Evolutionary conservation across 2,113 vertebrate genomes (phyloP), one percentile per base, ranked within the genome.

Genomic region (Ovibos moschatus): DNA sequence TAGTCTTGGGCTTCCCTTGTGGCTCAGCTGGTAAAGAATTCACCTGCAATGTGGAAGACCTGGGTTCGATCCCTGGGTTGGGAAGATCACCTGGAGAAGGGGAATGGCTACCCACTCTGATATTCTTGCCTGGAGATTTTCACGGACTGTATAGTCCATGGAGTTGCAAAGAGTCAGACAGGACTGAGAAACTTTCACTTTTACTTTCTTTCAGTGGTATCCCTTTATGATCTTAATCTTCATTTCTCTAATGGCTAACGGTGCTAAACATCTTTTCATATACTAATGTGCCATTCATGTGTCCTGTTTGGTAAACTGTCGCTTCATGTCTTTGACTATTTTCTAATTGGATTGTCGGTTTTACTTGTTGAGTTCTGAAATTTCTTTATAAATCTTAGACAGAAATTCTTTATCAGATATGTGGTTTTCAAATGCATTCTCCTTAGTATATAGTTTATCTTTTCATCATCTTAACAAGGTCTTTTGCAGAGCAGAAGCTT

Each of bases 311-410:
- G 81, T 85, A 53, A 93, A 93, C 27, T 86, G 23, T 50, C 30
- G 36, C 53, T 87, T 87, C 5, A 62, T 78, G 23, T 60, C 12
- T 51, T 51, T 78, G 92, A 6, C 16, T 87, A 93, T 28, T 51
- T 76, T 93, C 33, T 50, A 50, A 30, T 40, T 60, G 83, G 25
- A 62, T 40, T 74, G 43, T 93, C 7, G 25, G 51, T 43, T 60
- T 87, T 62, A n/a, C 30, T 28, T 78, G 10, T 55, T 89, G 76
- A 88, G 28, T 67, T 79, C 64, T 81, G 86, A 89, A 40, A 57
- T 89, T 89, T 67, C 76, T 89, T 82, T 82, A 82, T 94, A 81
- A 82, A 67, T 94, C 81, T 81, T 94, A 89, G n/a, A 67, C 60
- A 47, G 40, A 71, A 53, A 23, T 47, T 36, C 47, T 92, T 64